phyloP scores from a whole-genome alignment of 2,797 vertebrate species.

The Pseudocheirus occidentalis region DNA sequence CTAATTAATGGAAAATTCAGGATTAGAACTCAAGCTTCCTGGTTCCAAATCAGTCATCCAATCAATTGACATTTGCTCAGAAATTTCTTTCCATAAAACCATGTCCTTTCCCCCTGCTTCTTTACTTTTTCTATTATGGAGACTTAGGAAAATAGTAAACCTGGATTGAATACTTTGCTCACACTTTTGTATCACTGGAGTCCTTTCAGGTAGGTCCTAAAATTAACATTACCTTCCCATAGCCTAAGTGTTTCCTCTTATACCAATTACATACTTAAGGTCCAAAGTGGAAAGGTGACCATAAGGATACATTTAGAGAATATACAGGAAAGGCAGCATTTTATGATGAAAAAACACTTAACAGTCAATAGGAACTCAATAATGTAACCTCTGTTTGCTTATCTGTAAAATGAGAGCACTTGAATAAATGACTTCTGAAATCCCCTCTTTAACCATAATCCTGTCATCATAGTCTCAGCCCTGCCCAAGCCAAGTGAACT shows the following conservation, averaged over 20 bases:
- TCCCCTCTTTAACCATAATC: not conserved
- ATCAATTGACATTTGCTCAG: no score
- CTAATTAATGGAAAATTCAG: no score
- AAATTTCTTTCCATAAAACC: no score
- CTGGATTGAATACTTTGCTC: not conserved
- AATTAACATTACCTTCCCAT: slow-evolving; percentile 5
- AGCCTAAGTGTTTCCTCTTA: not conserved
- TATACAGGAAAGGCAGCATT: not conserved
- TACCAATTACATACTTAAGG: not conserved
- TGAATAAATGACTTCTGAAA: not conserved
- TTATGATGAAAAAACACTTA: not conserved
- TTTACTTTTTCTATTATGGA: not conserved
- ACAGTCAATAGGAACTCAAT: not conserved
- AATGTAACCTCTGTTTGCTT: no score
- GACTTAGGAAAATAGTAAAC: not conserved
- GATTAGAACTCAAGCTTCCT: no score
- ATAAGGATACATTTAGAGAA: not conserved
- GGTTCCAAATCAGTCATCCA: no score
- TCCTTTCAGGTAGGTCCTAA: not conserved
- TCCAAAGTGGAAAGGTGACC: not conserved
- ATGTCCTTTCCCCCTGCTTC: no score
- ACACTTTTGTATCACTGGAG: not conserved
- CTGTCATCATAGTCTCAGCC: not conserved
- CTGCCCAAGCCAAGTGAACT: not conserved
- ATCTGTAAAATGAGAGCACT: no score